Evolutionary conservation across 2,797 vertebrate species (phyloP), one percentile per base, ranked within the genome.

Genomic region (Prionace glauca): DNA sequence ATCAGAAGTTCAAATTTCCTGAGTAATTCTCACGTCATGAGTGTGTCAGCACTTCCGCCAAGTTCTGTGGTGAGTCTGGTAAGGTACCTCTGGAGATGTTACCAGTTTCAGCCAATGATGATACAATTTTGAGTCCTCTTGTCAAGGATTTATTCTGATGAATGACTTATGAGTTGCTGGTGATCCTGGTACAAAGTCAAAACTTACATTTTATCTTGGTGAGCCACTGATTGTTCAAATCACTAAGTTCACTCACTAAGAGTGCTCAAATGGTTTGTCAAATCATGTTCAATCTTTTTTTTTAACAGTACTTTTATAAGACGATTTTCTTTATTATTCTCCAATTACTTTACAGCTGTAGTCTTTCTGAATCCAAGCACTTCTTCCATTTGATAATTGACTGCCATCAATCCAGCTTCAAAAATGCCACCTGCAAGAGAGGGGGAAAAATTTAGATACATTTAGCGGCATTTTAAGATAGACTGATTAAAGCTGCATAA

Each of bases 381-480:
- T 60, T 50, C 41, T 95, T 45, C 26, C 41, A 77, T 56, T 26
- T 10, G 45, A 29, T 56, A 77, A 95, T 1, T 56, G 93, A 77
- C 93, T 32, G 16, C 14, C 71, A 95, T 95, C 71, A 95, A 95
- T 95, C 69, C 93, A 98, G 97, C 96, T 97, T 98, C 97, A 98
- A 96, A 97, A 98, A 98, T 77, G 98, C 98, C 96, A 98, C 98
- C 98, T 98, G 96, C 24, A 96, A 96, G 96, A 96, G 65, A 69
- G 69, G 65, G n/a, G 65, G 96, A 96, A 96, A 95, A 71, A 95
- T 71, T 96, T 95, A 95, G 41, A 79, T 94, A 95, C 95, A 62
- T n/a, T 56, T 56, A 56, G 90, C 79, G 60, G 95, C 67, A 67
- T 67, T 67, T 92, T 67, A 67, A 67, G 14, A 67, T 92, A 32